phyloP scores from a whole-genome alignment of 1,140 invertebrate genomes.

The Thrips palmi region DNA sequence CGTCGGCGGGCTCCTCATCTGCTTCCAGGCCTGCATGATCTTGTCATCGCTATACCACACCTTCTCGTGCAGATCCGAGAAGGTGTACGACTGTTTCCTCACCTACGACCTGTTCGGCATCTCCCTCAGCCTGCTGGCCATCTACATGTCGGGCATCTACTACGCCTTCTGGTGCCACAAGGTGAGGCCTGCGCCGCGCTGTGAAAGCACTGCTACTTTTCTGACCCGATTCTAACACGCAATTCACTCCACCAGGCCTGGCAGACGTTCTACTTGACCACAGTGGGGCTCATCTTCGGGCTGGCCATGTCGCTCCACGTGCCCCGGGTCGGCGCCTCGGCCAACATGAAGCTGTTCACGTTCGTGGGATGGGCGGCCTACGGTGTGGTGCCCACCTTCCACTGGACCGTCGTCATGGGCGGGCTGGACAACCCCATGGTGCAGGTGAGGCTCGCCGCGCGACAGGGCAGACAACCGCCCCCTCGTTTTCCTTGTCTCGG shows the following conservation, averaged over 20 bases:
- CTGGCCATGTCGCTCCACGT: constrained; percentile 63
- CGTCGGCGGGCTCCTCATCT: constrained; percentile 59
- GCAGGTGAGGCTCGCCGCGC: no score
- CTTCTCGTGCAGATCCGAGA: constrained; percentile 79
- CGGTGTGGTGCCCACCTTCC: constrained; percentile 74
- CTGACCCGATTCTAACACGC: constrained; percentile 2
- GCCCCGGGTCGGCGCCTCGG: constrained; percentile 46
- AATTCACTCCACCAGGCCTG: constrained; percentile 48
- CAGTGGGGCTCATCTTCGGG: constrained; percentile 57
- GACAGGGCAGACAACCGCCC: no score
- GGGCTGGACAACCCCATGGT: constrained; percentile 72
- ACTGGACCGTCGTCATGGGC: constrained; percentile 80
- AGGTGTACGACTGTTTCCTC: constrained; percentile 70
- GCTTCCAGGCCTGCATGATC: constrained; percentile 86
- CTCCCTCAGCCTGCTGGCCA: constrained; percentile 75
- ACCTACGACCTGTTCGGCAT: constrained; percentile 87
- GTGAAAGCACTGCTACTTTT: constrained; percentile 2
- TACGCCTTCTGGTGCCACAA: constrained; percentile 92
- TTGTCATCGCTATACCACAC: constrained; percentile 85
- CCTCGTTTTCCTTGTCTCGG: no score
- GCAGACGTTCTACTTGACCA: constrained; percentile 65
- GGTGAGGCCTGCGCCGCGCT: constrained; percentile 30
- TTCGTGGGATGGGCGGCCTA: constrained; percentile 77
- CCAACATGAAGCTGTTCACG: constrained; percentile 53
- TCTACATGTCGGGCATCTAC: constrained; percentile 89